phyloP scores from a whole-genome alignment of 2,888 invertebrate genomes.

The Agrotis exclamationis region DNA sequence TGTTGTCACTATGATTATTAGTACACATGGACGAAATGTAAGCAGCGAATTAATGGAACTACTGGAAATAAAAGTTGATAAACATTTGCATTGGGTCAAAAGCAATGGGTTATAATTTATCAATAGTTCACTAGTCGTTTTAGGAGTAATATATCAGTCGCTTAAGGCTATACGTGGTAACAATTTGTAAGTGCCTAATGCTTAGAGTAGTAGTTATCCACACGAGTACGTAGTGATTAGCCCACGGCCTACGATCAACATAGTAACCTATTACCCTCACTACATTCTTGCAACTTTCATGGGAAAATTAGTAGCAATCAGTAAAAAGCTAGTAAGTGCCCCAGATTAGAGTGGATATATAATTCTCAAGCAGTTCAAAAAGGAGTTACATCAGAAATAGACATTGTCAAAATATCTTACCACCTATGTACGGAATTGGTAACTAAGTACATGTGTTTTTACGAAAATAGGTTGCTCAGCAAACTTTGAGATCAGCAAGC shows the following conservation, averaged over 20 bases:
- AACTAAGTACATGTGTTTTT: too few species aligned
- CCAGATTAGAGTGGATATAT: conserved; percentile 7
- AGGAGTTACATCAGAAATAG: background rate
- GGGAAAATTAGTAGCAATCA: conserved; percentile 41
- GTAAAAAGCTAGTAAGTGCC: conserved; percentile 25
- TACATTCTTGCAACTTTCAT: conserved; percentile 47
- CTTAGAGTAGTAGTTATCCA: conserved; percentile 33
- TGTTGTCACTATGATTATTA: conserved; percentile 51
- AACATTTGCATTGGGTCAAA: conserved; percentile 37
- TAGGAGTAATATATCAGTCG: conserved; percentile 8
- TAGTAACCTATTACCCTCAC: conserved; percentile 45
- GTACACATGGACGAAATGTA: conserved; percentile 30
- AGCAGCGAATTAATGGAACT: conserved; percentile 16
- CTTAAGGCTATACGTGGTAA: conserved; percentile 41
- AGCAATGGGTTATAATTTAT: conserved; percentile 13
- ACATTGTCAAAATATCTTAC: background rate
- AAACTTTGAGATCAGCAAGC: too few species aligned
- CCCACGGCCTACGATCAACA: conserved; percentile 50
- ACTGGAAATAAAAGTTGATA: conserved; percentile 42
- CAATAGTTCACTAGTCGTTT: conserved; percentile 11
- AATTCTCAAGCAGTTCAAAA: too few species aligned
- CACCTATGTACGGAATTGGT: too few species aligned
- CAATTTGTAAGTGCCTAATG: conserved; percentile 13
- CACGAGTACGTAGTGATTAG: conserved; percentile 33
- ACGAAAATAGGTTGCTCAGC: background rate